Conservation (phyloP, 1,140 invertebrate species). For the Centruroides sculpturatus region DNA sequence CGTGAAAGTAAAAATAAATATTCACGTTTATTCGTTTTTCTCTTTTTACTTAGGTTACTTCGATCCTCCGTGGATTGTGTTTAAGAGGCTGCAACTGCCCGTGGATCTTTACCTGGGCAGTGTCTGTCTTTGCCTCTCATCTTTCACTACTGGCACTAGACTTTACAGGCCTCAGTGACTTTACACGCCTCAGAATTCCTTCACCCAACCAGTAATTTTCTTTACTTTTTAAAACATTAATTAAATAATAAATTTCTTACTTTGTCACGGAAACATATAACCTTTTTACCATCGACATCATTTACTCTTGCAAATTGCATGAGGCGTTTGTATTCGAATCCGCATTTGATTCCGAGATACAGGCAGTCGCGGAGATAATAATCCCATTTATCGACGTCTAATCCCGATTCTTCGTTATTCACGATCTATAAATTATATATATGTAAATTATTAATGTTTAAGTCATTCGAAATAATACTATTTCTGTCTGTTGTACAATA, state of each 20-base stretch:
- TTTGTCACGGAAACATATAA: constrained; percentile 35
- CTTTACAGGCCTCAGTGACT: too few relatives aligned
- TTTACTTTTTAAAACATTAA: too few relatives aligned
- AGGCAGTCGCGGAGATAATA: constrained; percentile 46
- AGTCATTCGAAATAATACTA: too few relatives aligned
- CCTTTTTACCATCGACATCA: constrained; percentile 21
- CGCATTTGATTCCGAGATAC: constrained; percentile 31
- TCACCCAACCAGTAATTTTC: too few relatives aligned
- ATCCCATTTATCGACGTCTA: constrained; percentile 60
- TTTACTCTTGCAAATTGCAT: constrained; percentile 30
- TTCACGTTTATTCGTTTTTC: too few relatives aligned
- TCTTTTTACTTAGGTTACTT: background rate
- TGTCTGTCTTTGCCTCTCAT: too few relatives aligned
- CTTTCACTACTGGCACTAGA: too few relatives aligned
- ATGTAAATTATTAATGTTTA: constrained; percentile 21
- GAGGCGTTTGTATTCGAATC: constrained; percentile 33
- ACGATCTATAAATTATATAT: constrained; percentile 40
- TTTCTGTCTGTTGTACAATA: too few relatives aligned
- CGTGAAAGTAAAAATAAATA: too few relatives aligned
- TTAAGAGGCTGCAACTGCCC: background rate
- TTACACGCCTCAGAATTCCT: too few relatives aligned
- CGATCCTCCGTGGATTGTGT: background rate
- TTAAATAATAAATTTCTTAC: background rate
- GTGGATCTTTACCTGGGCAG: too few relatives aligned
- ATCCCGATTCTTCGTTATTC: constrained; percentile 41